phyloP scores from a whole-genome alignment of 2,888 invertebrate species.

The Papilio elwesi region DNA sequence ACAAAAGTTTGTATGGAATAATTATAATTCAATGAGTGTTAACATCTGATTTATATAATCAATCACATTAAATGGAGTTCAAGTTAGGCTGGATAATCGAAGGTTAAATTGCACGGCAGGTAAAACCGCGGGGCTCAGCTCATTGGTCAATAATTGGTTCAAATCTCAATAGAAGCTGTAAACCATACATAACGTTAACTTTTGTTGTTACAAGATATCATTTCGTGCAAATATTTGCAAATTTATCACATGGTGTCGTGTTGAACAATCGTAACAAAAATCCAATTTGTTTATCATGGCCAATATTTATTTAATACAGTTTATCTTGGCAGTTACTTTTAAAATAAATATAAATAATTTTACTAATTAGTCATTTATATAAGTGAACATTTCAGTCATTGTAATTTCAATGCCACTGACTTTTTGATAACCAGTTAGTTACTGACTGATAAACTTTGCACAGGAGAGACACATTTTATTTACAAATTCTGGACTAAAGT shows the following conservation, averaged over 20 bases:
- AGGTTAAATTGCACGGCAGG: too few species aligned
- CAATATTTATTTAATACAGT: slow-evolving; percentile 26
- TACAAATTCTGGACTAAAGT: too few species aligned
- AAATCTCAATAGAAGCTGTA: too few species aligned
- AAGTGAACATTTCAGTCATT: background rate
- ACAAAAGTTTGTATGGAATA: too few species aligned
- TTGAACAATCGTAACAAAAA: slow-evolving; percentile 29
- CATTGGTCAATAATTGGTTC: too few species aligned
- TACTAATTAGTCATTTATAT: slow-evolving; percentile 18
- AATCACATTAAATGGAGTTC: too few species aligned
- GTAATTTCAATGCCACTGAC: background rate
- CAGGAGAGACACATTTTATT: background rate
- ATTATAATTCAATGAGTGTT: too few species aligned
- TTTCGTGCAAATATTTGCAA: slow-evolving; percentile 21
- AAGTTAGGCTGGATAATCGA: too few species aligned
- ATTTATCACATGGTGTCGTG: slow-evolving; percentile 30
- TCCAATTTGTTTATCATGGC: slow-evolving; percentile 21
- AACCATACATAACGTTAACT: slow-evolving; percentile 9
- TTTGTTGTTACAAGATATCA: slow-evolving; percentile 5
- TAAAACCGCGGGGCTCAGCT: too few species aligned
- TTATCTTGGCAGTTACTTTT: slow-evolving; percentile 5
- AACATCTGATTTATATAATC: too few species aligned
- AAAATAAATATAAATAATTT: slow-evolving; percentile 21
- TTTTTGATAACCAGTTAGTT: background rate
- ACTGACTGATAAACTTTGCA: background rate